Percentiles rank a stretch among this genome's conserved stretches.
Evolutionary conservation across 2,113 vertebrate species (phyloP).

Genomic region (Porphyrio hochstetteri): DNA sequence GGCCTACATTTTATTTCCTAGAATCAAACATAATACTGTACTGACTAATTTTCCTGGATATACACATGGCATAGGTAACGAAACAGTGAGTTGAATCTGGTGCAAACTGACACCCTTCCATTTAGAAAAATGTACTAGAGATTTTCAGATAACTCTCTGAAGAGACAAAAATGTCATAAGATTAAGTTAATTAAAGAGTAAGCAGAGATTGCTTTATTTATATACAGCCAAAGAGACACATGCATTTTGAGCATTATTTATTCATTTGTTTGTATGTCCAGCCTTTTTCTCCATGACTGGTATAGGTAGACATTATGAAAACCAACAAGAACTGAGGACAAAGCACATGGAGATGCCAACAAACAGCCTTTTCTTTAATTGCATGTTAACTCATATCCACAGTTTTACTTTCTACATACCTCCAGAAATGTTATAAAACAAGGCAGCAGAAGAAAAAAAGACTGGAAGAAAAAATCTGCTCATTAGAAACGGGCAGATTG

Average conservation of each 20-base stretch:
- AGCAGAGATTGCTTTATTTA: neutral
- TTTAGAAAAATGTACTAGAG: neutral
- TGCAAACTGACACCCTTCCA: neutral
- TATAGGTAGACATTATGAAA: neutral
- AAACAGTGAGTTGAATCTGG: neutral
- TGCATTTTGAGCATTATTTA: neutral
- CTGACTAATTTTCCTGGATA: neutral
- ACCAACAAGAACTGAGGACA: neutral
- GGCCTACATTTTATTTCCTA: neutral
- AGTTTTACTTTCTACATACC: neutral
- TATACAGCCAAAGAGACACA: neutral
- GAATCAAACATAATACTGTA: neutral
- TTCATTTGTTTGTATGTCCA: neutral
- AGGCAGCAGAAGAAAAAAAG: neutral
- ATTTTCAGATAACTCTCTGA: neutral
- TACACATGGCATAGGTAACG: neutral
- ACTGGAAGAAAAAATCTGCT: neutral
- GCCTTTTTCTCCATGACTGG: neutral
- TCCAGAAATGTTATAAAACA: neutral
- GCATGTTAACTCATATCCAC: neutral
- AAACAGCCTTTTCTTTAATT: neutral
- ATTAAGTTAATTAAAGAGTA: neutral
- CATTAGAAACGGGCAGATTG: neutral
- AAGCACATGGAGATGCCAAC: neutral
- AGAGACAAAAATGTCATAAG: neutral